Evolutionary conservation across 2,888 invertebrate species (phyloP).

Genomic region (Morpho helenor): DNA sequence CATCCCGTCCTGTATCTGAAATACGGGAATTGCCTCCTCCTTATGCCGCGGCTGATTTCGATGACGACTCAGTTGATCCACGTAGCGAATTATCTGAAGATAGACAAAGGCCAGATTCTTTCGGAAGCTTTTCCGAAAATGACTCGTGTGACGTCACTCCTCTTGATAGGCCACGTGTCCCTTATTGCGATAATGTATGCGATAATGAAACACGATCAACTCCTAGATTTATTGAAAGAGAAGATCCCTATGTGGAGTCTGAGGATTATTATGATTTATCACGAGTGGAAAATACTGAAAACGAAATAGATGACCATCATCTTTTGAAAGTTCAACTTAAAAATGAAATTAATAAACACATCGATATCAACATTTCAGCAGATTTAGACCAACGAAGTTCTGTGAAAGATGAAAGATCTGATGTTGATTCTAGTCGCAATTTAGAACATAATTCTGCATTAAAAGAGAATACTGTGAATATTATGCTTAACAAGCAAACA

Average conservation of each 20-base stretch:
- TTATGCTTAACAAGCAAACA: slow-evolving; percentile 53
- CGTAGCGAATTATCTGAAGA: slow-evolving; percentile 72
- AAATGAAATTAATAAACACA: slow-evolving; percentile 69
- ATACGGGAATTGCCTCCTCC: slow-evolving; percentile 78
- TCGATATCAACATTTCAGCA: slow-evolving; percentile 48
- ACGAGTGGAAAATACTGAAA: slow-evolving; percentile 60
- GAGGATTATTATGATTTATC: slow-evolving; percentile 61
- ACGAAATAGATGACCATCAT: slow-evolving; percentile 65
- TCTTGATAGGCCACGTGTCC: slow-evolving; percentile 50
- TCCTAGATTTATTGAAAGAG: slow-evolving; percentile 68
- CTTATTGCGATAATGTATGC: slow-evolving; percentile 65
- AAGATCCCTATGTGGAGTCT: slow-evolving; percentile 69
- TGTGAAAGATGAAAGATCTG: slow-evolving; percentile 52
- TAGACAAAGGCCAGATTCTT: slow-evolving; percentile 67
- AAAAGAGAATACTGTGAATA: slow-evolving; percentile 67
- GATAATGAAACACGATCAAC: slow-evolving; percentile 69
- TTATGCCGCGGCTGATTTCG: slow-evolving; percentile 69
- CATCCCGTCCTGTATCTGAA: slow-evolving; percentile 76
- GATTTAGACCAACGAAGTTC: slow-evolving; percentile 40
- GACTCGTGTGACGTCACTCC: slow-evolving; percentile 67
- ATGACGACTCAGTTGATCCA: slow-evolving; percentile 70
- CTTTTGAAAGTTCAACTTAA: slow-evolving; percentile 67
- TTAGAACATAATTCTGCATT: slow-evolving; percentile 56
- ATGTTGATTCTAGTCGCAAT: slow-evolving; percentile 57
- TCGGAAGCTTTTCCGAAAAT: slow-evolving; percentile 72